phyloP scores from a whole-genome alignment of 2,797 vertebrate species.

The Acanthurus tractus region DNA sequence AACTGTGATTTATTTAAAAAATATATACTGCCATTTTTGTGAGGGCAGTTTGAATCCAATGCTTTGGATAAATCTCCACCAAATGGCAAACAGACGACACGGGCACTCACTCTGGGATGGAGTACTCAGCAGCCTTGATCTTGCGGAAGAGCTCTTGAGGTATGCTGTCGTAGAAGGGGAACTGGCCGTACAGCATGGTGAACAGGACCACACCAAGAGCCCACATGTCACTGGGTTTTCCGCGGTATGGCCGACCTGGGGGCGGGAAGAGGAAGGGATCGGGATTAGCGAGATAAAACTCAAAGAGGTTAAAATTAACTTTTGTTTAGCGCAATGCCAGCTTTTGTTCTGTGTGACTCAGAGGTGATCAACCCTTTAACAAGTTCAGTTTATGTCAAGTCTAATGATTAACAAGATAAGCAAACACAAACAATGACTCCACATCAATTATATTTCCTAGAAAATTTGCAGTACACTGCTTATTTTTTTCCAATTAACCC shows the following conservation, averaged over 20 bases:
- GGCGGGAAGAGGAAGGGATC: not conserved
- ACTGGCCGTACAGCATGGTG: conserved; percentile 99
- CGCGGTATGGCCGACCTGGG: conserved; percentile 95
- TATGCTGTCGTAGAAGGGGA: conserved; percentile 99
- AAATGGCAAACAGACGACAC: not conserved
- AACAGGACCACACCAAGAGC: conserved; percentile 97
- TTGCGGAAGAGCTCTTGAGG: conserved; percentile 99
- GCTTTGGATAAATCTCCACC: not conserved
- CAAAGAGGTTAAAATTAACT: not conserved
- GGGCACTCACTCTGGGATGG: conserved; percentile 95
- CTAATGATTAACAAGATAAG: conserved; percentile 57
- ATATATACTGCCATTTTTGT: not conserved
- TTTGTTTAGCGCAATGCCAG: conserved; percentile 4
- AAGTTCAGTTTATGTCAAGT: conserved; percentile 26
- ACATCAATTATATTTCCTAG: conserved; percentile 18
- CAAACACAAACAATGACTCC: conserved; percentile 39
- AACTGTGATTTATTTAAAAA: not conserved
- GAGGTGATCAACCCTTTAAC: conserved; percentile 22
- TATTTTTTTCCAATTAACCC: conserved; percentile 21
- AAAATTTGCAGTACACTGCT: conserved; percentile 7
- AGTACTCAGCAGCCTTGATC: conserved; percentile 99
- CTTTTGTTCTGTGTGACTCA: conserved; percentile 35
- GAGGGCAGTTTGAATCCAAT: not conserved
- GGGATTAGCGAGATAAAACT: not conserved
- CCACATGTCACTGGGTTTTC: conserved; percentile 99